Conservation (phyloP, 2,797 vertebrate species). For the Muscicapa striata region DNA sequence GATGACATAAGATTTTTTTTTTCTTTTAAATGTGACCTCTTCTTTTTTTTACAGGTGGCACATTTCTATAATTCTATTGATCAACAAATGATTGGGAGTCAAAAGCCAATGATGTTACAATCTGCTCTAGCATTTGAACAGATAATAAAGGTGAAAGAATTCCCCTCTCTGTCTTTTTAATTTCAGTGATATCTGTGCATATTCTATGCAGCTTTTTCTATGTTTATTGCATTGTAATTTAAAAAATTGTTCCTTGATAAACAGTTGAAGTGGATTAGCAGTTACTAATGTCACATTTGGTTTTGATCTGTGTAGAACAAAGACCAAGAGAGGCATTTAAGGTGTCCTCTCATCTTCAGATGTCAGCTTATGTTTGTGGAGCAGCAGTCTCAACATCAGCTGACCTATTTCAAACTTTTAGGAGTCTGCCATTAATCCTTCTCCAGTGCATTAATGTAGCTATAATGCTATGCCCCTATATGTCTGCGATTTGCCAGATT, state of each 20-base stretch:
- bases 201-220: not conserved
- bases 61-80: conserved; percentile 99
- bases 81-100: conserved; percentile 97
- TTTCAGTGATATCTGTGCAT: not conserved
- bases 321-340: not conserved
- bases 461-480: not conserved
- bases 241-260: not conserved
- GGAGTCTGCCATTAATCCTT: not conserved
- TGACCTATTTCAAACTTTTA: not conserved
- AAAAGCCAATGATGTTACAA: conserved; percentile 96
- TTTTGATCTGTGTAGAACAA: not conserved
- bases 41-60: conserved; percentile 84
- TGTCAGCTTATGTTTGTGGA: not conserved
- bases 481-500: not conserved
- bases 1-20: not conserved
- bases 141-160: conserved; percentile 90
- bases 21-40: not conserved
- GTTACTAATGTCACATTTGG: not conserved
- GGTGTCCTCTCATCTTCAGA: not conserved
- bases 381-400: not conserved
- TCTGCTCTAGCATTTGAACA: conserved; percentile 95
- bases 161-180: not conserved
- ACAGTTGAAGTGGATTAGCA: not conserved
- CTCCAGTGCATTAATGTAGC: not conserved
- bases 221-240: not conserved